Base-by-base conservation (phyloP, 2,113 vertebrate species). In the Notiomystis cincta region DNA sequence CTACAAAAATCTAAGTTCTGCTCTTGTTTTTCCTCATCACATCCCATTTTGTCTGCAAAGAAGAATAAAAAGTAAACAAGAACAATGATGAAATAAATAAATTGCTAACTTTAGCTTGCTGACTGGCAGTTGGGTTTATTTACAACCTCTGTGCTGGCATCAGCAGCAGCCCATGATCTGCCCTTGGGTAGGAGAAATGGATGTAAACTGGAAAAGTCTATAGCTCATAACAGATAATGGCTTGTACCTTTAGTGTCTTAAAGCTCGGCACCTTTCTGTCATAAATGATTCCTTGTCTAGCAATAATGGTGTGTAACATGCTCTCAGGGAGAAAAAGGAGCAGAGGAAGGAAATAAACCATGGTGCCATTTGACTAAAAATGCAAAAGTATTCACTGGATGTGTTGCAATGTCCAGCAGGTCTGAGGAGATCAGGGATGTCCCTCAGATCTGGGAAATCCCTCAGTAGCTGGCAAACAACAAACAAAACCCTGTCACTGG, bases 181-280 rank as follows among this genome's bases (percentile, higher is more conserved):
- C 67, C 90, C 84, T 90, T 91, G 45, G 38, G 27, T 16, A 25
- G 62, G 82, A 93, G 72, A 91, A 89, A 96, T 80, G 70, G 69
- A 93, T 77, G 75, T 33, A 91, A 94, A 93, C 71, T 82, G 71
- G 50, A 62, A 58, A 87, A 72, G 79, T 33, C 92, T 93, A 86
- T 11, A 73, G 93, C 90, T 85, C 90, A 51, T 90, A 93, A 92
- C 4, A 6, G 79, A 73, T 90, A 95, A 93, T 0, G 0, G 56
- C 66, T 73, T 66, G 92, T 93, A 93, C 82, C 92, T 97, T 95
- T 87, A 93, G 92, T 71, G 93, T 69, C 96, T 92, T 96, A 96
- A 96, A 97, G 95, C 90, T 91, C 51, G 6, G 87, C 87, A 96
- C 87, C 92, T 97, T 86, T 69, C 86, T 51, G 72, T 75, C 82